Conservation (phyloP, 1,140 invertebrate genomes). For the Catajapyx aquilonaris region DNA sequence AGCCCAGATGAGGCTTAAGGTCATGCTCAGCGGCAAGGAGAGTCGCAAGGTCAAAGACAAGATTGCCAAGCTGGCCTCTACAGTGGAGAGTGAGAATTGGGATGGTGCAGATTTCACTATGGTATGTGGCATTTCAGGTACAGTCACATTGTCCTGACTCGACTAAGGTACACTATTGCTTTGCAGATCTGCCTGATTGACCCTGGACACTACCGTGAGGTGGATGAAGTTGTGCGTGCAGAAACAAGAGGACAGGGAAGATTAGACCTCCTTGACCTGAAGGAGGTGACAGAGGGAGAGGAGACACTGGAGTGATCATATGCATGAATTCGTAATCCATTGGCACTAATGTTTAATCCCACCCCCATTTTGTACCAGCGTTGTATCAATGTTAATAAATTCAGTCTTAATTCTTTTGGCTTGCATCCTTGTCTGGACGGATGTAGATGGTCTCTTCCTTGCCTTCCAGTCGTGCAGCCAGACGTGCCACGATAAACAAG, state of each 20-base stretch:
- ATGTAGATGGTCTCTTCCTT: constrained; percentile 12
- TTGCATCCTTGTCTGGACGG: constrained; percentile 7
- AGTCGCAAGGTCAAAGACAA: constrained; percentile 58
- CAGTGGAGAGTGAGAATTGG: constrained; percentile 64
- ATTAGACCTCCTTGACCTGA: constrained; percentile 73
- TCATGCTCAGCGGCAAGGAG: constrained; percentile 54
- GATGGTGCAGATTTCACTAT: constrained; percentile 50
- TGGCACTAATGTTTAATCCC: too few species aligned
- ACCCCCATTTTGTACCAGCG: too few species aligned
- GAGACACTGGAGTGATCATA: constrained; percentile 38
- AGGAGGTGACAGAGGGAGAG: constrained; percentile 78
- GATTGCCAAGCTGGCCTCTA: constrained; percentile 40
- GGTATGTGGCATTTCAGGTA: constrained; percentile 20
- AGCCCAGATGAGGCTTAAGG: constrained; percentile 80
- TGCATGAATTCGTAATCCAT: too few species aligned
- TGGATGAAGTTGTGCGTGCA: constrained; percentile 61
- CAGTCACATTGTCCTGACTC: too few species aligned
- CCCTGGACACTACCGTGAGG: constrained; percentile 72
- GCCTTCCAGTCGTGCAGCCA: constrained; percentile 8
- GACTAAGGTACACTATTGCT: constrained; percentile 12
- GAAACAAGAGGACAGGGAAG: constrained; percentile 72
- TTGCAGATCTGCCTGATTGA: constrained; percentile 63
- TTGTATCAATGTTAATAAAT: too few species aligned
- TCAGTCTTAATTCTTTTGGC: too few species aligned
- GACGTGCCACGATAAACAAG: constrained; percentile 24